phyloP scores from a whole-genome alignment of 2,888 invertebrate genomes.

The Parnassius orleans region DNA sequence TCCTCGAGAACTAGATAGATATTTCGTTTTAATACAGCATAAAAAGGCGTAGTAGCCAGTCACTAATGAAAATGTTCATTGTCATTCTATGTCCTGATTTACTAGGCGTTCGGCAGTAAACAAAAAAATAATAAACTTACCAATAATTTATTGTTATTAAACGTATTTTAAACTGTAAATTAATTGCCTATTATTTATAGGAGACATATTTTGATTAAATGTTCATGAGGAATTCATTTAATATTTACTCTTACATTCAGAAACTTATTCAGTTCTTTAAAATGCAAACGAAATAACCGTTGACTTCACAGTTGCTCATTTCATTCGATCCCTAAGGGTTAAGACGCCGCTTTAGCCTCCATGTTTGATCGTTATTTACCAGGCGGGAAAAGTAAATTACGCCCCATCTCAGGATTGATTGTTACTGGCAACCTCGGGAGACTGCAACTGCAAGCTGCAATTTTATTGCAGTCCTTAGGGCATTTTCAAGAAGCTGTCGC shows the following conservation, averaged over 20 bases:
- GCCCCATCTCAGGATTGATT: conserved; percentile 61
- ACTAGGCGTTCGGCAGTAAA: too few species aligned
- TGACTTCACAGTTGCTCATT: conserved; percentile 32
- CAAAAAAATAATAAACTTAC: too few species aligned
- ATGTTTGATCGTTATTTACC: conserved; percentile 54
- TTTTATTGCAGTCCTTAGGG: conserved; percentile 44
- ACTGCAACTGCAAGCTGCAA: conserved; percentile 56
- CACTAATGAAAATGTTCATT: too few species aligned
- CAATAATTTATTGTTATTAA: too few species aligned
- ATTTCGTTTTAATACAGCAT: too few species aligned
- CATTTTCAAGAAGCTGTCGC: conserved; percentile 10
- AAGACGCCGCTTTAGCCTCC: conserved; percentile 31
- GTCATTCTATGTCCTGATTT: too few species aligned
- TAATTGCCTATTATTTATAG: too few species aligned
- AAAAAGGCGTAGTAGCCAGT: too few species aligned
- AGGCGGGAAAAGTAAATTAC: conserved; percentile 69
- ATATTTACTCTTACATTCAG: not conserved
- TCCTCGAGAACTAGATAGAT: too few species aligned
- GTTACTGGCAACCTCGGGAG: conserved; percentile 51
- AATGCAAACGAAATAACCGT: conserved; percentile 13
- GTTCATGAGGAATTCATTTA: too few species aligned
- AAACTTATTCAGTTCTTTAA: conserved; percentile 6
- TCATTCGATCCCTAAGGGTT: conserved; percentile 32
- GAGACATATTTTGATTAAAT: too few species aligned
- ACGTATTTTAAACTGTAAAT: too few species aligned